Percentiles rank a stretch among this genome's conserved stretches.
phyloP scores from a whole-genome alignment of 2,113 vertebrate genomes.

The Perognathus longimembris region DNA sequence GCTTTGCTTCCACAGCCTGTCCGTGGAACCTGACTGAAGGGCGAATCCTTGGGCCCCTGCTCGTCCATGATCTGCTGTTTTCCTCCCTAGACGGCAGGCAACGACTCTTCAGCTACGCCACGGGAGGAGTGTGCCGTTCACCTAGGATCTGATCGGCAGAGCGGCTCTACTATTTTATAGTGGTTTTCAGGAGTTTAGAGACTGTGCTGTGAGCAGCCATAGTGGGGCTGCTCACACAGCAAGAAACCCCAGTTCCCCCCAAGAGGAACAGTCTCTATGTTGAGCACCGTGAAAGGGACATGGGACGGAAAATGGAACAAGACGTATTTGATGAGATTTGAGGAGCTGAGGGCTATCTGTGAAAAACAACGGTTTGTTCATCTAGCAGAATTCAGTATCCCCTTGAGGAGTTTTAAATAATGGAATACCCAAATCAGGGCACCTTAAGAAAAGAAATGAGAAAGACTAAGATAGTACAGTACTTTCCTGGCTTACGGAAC shows the following conservation, averaged over 20 bases:
- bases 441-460: background rate
- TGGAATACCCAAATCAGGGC: background rate
- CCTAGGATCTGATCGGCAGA: conserved; percentile 59
- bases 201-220: fast-evolving
- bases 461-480: background rate
- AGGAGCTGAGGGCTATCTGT: background rate
- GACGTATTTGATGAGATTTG: background rate
- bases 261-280: background rate
- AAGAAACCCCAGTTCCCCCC: background rate
- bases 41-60: background rate
- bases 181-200: conserved; percentile 53
- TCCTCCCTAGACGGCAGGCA: conserved; percentile 44
- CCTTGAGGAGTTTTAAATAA: conserved; percentile 1
- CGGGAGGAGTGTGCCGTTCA: background rate
- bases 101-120: background rate
- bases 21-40: conserved; percentile 9
- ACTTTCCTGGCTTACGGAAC: background rate
- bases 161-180: background rate
- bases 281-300: background rate
- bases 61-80: conserved; percentile 9
- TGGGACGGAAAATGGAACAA: background rate
- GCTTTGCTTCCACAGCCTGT: conserved; percentile 15
- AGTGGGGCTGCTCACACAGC: no score
- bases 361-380: background rate
- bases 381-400: background rate